A percentile compares a stretch with the other conserved stretches of the same genome.
These are phyloP conservation scores for Synanthedon vespiformis DNA, from an alignment of 2,888 invertebrate species.

Conservation along the genomic window DNA sequence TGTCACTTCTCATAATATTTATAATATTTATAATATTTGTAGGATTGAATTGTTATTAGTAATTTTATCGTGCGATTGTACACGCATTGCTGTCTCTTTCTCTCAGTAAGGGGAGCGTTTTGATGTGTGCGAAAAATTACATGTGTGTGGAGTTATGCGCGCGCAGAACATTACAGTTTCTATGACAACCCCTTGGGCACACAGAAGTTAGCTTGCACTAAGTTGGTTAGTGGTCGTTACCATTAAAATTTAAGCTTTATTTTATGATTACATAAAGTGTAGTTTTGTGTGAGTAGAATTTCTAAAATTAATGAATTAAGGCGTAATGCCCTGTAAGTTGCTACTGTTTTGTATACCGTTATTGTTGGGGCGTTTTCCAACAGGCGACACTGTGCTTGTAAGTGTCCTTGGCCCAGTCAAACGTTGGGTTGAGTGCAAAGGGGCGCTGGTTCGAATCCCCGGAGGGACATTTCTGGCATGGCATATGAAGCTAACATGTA, in stretches of 20 bases:
- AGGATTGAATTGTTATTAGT: background rate
- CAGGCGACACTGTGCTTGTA: conserved; percentile 4
- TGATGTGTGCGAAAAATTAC: conserved; percentile 23
- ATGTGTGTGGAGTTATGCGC: conserved; percentile 46
- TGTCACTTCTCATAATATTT: too few relatives aligned
- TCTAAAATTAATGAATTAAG: conserved; percentile 66
- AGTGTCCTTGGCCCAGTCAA: background rate
- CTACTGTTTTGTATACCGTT: conserved; percentile 50
- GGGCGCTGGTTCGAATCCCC: background rate
- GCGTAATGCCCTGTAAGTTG: conserved; percentile 54
- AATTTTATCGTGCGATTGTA: conserved; percentile 19
- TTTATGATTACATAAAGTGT: conserved; percentile 7
- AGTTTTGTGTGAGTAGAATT: conserved; percentile 10
- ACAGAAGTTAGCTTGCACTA: conserved; percentile 55
- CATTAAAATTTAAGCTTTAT: conserved; percentile 13
- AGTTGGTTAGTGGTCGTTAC: conserved; percentile 11
- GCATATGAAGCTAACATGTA: background rate
- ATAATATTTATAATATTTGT: too few relatives aligned
- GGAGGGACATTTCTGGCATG: background rate
- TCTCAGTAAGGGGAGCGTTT: conserved; percentile 32
- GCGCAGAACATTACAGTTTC: conserved; percentile 65
- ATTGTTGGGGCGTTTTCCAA: conserved; percentile 40
- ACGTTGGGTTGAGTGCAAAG: background rate
- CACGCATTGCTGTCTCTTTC: conserved; percentile 34
- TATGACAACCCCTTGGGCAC: conserved; percentile 67